Evolutionary conservation across 2,888 invertebrate genomes (phyloP), one percentile per base, ranked within the genome.

Genomic region (Dione juno): DNA sequence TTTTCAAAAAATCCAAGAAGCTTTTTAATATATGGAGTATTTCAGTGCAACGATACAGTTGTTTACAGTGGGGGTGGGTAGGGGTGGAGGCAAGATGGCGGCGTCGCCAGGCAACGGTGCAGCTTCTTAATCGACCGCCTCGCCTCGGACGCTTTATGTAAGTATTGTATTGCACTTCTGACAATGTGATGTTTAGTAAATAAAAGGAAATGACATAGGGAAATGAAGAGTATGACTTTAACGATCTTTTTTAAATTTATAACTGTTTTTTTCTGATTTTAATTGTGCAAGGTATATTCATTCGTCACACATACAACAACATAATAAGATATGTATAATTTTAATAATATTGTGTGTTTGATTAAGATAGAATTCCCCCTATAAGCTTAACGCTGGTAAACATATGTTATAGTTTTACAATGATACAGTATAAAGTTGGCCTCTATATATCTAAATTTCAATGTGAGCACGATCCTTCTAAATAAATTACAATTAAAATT

Each of bases 91-190:
- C 90, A 93, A 92, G 92, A 92, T 92, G 92, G 92, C 92, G 90
- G 80, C 90, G 92, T 92, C 84, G 85, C 82, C 89, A 88, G 91
- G 90, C 89, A 92, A 93, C 92, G 89, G 81, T 93, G 92, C 92
- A 92, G 87, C 92, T 92, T 93, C 92, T 92, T 93, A 91, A 92
- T 93, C 92, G 92, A 93, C 92, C 92, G 92, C 86, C 87, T 70
- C 81, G 80, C 82, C 83, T 83, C 82, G 82, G 80, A 81, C 80
- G 84, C 86, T 88, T 89, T 90, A 90, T 91, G 83, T 92, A 92
- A 90, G 83, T 90, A 89, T 90, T 87, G 88, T 90, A 90, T 86
- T 92, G 90, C 91, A 92, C 87, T 88, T 85, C 79, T 80, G 83
- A 81, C 76, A 76, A 74, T 76, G 73, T 70, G 71, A 77, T 79